Evolutionary conservation across 1,140 invertebrate genomes (phyloP).

Genomic region (Drosophila erecta): DNA sequence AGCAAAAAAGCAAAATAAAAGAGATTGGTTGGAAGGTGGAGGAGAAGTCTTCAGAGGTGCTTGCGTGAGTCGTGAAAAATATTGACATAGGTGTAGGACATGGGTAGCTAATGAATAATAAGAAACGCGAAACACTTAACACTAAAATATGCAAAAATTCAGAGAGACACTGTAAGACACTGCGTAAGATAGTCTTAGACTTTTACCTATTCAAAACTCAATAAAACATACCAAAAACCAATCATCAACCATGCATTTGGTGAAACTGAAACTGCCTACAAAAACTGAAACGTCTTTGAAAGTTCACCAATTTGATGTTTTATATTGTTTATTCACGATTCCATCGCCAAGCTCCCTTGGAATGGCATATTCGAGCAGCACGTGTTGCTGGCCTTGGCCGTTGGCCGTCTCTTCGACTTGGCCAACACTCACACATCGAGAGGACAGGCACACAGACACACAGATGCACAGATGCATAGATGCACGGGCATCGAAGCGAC

Average conservation of each 20-base stretch:
- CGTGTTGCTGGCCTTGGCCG: constrained; percentile 77
- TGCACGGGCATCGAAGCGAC: constrained; percentile 17
- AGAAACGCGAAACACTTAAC: background rate
- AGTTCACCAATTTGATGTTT: background rate
- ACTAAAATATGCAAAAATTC: too few relatives aligned
- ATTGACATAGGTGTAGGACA: too few relatives aligned
- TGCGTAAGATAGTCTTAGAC: too few relatives aligned
- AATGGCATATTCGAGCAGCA: constrained; percentile 49
- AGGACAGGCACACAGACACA: background rate
- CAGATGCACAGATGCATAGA: background rate
- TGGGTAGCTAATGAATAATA: too few relatives aligned
- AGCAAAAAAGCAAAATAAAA: constrained; percentile 16
- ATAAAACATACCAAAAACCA: too few relatives aligned
- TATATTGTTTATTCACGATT: constrained; percentile 3
- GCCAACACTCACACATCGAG: constrained; percentile 24
- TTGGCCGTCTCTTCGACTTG: constrained; percentile 52
- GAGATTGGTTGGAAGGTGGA: constrained; percentile 10
- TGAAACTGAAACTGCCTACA: too few relatives aligned
- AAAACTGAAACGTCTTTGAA: too few relatives aligned
- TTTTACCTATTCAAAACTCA: too few relatives aligned
- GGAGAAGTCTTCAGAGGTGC: constrained; percentile 20
- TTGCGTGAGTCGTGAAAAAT: constrained; percentile 22
- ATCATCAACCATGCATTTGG: too few relatives aligned
- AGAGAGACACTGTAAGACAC: too few relatives aligned
- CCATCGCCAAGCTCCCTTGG: constrained; percentile 10